These are phyloP conservation scores for Mycetomoellerius zeteki DNA, from an alignment of 1,140 invertebrate genomes.

Conservation along the genomic window DNA sequence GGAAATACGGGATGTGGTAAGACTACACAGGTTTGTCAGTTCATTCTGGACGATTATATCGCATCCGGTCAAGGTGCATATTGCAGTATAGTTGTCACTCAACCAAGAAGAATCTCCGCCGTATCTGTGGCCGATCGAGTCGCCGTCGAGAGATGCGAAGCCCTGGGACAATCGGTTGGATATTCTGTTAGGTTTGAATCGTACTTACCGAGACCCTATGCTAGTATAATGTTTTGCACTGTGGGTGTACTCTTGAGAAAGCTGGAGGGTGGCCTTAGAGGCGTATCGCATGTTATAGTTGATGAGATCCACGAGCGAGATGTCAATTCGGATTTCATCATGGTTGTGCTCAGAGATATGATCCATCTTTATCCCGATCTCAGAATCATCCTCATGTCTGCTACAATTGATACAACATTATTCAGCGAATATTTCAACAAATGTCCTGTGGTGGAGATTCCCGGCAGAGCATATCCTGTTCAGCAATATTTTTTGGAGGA, in stretches of 20 bases:
- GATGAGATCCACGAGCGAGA: constrained; percentile 99
- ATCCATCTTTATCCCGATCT: constrained; percentile 95
- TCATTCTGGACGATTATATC: constrained; percentile 98
- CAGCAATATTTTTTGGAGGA: constrained; percentile 97
- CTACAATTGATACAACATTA: constrained; percentile 96
- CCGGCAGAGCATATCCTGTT: constrained; percentile 93
- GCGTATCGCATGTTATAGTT: constrained; percentile 96
- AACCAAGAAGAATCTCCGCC: constrained; percentile 97
- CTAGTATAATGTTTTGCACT: constrained; percentile 97
- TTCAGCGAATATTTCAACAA: constrained; percentile 97
- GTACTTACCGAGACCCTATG: constrained; percentile 95
- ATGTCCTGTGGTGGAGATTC: constrained; percentile 94
- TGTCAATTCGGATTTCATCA: constrained; percentile 98
- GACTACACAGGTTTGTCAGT: constrained; percentile 96
- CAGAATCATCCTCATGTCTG: constrained; percentile 98
- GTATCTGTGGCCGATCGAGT: constrained; percentile 97
- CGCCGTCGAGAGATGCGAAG: constrained; percentile 94
- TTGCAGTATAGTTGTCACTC: constrained; percentile 96
- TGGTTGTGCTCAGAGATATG: constrained; percentile 97
- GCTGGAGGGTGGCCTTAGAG: constrained; percentile 94
- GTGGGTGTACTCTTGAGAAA: constrained; percentile 97
- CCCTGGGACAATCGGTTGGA: constrained; percentile 93
- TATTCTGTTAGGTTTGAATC: constrained; percentile 98
- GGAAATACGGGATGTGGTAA: constrained; percentile 98
- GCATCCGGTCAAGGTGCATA: constrained; percentile 93